Percentiles rank a stretch among this genome's conserved stretches.
phyloP scores from a whole-genome alignment of 2,797 vertebrate genomes.

The Mionectes olivaceus region DNA sequence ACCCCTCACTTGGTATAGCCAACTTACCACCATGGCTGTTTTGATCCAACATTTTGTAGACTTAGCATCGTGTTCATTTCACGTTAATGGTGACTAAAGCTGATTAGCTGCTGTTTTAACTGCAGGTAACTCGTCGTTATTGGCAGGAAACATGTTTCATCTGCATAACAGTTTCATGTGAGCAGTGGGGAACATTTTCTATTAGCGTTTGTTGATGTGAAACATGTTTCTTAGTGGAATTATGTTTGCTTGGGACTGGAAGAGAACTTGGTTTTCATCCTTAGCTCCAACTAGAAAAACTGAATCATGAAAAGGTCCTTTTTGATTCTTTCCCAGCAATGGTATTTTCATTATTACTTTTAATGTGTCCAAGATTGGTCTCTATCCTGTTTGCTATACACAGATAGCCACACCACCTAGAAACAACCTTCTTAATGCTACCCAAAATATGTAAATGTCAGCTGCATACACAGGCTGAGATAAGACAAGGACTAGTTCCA shows the following conservation, averaged over 20 bases:
- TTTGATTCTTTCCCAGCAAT: background rate
- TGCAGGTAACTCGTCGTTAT: conserved; percentile 63
- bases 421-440: background rate
- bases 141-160: conserved; percentile 69
- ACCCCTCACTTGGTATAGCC: background rate
- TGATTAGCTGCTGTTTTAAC: conserved; percentile 71
- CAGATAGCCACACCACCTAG: background rate
- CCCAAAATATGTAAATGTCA: background rate
- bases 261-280: conserved; percentile 5
- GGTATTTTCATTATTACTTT: background rate
- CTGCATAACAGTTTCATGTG: conserved; percentile 61
- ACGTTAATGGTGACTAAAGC: conserved; percentile 51
- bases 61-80: conserved; percentile 31
- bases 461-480: background rate
- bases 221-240: conserved; percentile 38
- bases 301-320: background rate
- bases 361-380: background rate
- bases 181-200: conserved; percentile 64
- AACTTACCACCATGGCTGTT: background rate
- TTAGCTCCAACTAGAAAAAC: background rate
- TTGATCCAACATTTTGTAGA: background rate
- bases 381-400: background rate
- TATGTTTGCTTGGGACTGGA: background rate
- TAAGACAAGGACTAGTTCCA: background rate
- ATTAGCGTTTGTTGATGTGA: conserved; percentile 63